Percentiles rank a stretch among this genome's conserved stretches.
These are phyloP conservation scores for Phenganax stokvisi DNA, from an alignment of 92 coral and sea anemone genomes.

Conservation along the genomic window DNA sequence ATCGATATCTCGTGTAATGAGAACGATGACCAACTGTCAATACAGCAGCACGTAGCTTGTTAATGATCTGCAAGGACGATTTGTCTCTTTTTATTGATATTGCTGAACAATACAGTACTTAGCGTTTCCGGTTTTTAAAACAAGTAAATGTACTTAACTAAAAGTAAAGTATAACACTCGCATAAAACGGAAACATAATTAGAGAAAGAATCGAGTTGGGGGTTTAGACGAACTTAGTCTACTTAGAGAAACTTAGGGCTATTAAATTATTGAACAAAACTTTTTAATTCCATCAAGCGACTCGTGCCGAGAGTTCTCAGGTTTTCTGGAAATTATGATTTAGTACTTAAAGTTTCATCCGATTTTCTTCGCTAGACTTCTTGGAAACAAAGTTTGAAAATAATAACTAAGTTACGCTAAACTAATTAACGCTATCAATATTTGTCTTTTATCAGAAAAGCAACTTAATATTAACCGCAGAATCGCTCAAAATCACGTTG, in stretches of 20 bases:
- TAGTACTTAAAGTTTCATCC: too few relatives aligned
- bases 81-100: conserved; percentile 2
- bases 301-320: neutral
- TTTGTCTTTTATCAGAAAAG: too few relatives aligned
- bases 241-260: neutral
- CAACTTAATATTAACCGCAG: too few relatives aligned
- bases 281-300: neutral
- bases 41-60: neutral
- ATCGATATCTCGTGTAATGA: neutral
- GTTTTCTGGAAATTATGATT: too few relatives aligned
- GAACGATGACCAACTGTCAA: neutral
- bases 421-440: too few relatives aligned
- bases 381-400: too few relatives aligned
- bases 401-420: too few relatives aligned
- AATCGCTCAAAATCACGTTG: too few relatives aligned
- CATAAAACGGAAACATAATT: neutral
- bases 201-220: neutral
- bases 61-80: neutral
- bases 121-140: neutral
- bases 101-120: conserved; percentile 1
- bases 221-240: conserved; percentile 13
- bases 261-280: neutral
- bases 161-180: neutral
- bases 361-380: too few relatives aligned
- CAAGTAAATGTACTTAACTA: neutral